phyloP scores from a whole-genome alignment of 2,888 invertebrate species.

The Slavum lentiscoides region DNA sequence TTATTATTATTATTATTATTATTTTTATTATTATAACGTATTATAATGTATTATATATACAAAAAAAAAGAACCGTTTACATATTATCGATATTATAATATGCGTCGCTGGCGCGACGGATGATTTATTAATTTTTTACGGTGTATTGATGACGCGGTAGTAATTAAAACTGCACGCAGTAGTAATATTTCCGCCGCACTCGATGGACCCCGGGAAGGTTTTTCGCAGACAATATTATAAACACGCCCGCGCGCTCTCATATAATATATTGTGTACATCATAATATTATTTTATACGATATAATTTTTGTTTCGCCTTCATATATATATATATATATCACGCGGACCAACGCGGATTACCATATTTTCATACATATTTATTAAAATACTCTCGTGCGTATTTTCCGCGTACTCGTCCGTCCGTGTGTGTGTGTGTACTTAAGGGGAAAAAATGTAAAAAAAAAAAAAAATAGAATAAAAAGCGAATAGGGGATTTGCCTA shows the following conservation, averaged over 20 bases:
- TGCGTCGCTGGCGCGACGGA: neutral
- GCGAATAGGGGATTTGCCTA: too few species aligned
- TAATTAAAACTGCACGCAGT: conserved; percentile 45
- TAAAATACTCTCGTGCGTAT: neutral
- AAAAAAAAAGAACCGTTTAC: neutral
- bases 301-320: conserved; percentile 3
- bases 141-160: conserved; percentile 49
- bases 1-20: too few species aligned
- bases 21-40: too few species aligned
- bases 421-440: too few species aligned
- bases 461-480: too few species aligned
- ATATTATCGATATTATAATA: too few species aligned
- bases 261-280: neutral
- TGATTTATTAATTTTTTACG: conserved; percentile 47
- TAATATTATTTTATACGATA: too few species aligned
- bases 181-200: conserved; percentile 47
- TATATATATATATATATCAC: neutral
- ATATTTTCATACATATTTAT: conserved; percentile 18
- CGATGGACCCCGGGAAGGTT: conserved; percentile 42
- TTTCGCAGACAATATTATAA: conserved; percentile 45
- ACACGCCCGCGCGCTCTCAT: neutral
- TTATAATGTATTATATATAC: neutral
- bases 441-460: too few species aligned
- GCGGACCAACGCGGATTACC: conserved; percentile 4
- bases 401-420: neutral